Evolutionary conservation across 2,797 vertebrate genomes (phyloP).

Genomic region (Channallabes apus): DNA sequence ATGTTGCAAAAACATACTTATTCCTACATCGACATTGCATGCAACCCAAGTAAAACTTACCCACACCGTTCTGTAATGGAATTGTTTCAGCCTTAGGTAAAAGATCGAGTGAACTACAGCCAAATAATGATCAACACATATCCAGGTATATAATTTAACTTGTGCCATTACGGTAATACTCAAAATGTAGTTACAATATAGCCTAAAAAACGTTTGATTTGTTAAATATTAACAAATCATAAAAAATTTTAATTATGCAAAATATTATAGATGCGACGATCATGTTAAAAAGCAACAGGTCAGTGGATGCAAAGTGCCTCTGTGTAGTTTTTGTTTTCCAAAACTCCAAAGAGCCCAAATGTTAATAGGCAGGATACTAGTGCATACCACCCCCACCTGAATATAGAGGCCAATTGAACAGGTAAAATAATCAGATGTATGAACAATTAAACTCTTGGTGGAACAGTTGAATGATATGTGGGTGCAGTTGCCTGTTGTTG

Average conservation of each 20-base stretch:
- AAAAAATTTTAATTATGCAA: neutral
- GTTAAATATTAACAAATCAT: neutral
- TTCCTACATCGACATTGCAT: neutral
- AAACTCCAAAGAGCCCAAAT: slow-evolving; percentile 21
- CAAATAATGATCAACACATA: slow-evolving; percentile 25
- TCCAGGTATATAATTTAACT: slow-evolving; percentile 2
- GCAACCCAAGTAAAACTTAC: slow-evolving; percentile 12
- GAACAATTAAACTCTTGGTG: neutral
- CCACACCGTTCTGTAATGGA: neutral
- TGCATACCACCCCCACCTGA: neutral
- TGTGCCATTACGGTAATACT: neutral
- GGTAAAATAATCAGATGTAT: neutral
- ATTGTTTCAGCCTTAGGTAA: slow-evolving; percentile 3
- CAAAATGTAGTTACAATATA: neutral
- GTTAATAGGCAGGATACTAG: slow-evolving; percentile 1
- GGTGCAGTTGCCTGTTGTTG: neutral
- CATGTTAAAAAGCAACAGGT: slow-evolving; percentile 20
- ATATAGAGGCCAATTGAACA: neutral
- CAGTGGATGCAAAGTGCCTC: neutral
- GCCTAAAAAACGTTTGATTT: neutral
- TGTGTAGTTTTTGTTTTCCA: neutral
- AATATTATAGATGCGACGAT: neutral
- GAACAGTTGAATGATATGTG: neutral
- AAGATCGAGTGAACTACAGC: slow-evolving; percentile 32
- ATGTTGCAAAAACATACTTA: neutral